Evolutionary conservation across 1,140 invertebrate genomes (phyloP).

Genomic region (Drosophila littoralis): DNA sequence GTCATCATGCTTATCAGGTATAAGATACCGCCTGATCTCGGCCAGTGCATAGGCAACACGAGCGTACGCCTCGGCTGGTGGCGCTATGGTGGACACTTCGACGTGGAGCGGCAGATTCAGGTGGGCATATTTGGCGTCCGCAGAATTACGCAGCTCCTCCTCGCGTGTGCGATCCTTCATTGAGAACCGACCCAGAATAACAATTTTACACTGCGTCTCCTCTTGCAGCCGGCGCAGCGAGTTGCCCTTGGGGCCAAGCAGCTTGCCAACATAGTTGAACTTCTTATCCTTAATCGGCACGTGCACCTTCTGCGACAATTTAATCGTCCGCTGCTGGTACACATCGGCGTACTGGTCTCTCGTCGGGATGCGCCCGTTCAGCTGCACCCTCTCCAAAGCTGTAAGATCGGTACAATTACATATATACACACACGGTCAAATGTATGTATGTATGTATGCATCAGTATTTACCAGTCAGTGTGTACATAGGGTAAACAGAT

Average conservation of each 20-base stretch:
- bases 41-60: constrained; percentile 94
- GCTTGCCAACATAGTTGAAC: constrained; percentile 98
- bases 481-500: constrained; percentile 27
- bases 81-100: constrained; percentile 94
- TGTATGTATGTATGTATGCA: constrained; percentile 1
- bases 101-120: constrained; percentile 96
- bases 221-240: constrained; percentile 96
- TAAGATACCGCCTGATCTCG: constrained; percentile 89
- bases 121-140: constrained; percentile 97
- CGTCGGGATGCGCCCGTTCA: constrained; percentile 86
- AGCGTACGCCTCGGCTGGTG: constrained; percentile 95
- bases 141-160: constrained; percentile 93
- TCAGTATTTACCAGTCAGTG: constrained; percentile 17
- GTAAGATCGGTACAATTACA: constrained; percentile 12
- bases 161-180: constrained; percentile 97
- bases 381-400: constrained; percentile 88
- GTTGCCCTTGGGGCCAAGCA: constrained; percentile 96
- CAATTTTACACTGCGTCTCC: constrained; percentile 98
- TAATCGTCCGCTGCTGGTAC: constrained; percentile 93
- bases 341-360: constrained; percentile 92
- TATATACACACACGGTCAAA: neutral
- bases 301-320: constrained; percentile 92
- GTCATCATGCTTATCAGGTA: constrained; percentile 91
- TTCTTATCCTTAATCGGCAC: constrained; percentile 96
- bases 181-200: constrained; percentile 96